These are phyloP conservation scores for Plectrocnemia conspersa DNA, from an alignment of 1,140 invertebrate species.

Conservation along the genomic window DNA sequence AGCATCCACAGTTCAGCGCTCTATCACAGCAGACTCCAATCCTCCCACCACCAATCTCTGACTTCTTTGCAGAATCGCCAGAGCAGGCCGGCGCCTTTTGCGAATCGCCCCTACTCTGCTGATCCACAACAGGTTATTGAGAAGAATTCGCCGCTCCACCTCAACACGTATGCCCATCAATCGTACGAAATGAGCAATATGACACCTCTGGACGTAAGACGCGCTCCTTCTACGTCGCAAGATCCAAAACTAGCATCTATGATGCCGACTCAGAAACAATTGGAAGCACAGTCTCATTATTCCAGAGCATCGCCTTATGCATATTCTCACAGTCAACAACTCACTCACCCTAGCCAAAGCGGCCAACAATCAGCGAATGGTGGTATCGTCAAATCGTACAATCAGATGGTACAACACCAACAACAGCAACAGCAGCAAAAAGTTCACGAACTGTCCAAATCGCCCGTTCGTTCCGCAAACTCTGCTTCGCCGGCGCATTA, in stretches of 20 bases:
- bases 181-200: constrained; percentile 20
- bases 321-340: constrained; percentile 12
- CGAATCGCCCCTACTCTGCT: constrained; percentile 43
- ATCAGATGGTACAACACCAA: constrained; percentile 21
- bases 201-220: constrained; percentile 17
- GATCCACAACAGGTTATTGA: constrained; percentile 2
- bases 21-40: constrained; percentile 34
- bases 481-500: constrained; percentile 8
- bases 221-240: constrained; percentile 7
- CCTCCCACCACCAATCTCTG: constrained; percentile 41
- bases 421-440: constrained; percentile 9
- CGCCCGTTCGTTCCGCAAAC: background rate
- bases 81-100: too few relatives aligned
- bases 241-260: constrained; percentile 2
- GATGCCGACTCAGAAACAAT: background rate
- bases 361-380: constrained; percentile 14
- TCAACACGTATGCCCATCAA: constrained; percentile 7
- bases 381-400: constrained; percentile 5
- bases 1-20: constrained; percentile 27
- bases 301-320: constrained; percentile 6
- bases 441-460: background rate
- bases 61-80: constrained; percentile 37
- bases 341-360: constrained; percentile 10
- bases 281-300: constrained; percentile 11
- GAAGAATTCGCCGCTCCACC: background rate